Base-by-base conservation (phyloP, 2,113 vertebrate genomes). In the Megaceryle maxima region DNA sequence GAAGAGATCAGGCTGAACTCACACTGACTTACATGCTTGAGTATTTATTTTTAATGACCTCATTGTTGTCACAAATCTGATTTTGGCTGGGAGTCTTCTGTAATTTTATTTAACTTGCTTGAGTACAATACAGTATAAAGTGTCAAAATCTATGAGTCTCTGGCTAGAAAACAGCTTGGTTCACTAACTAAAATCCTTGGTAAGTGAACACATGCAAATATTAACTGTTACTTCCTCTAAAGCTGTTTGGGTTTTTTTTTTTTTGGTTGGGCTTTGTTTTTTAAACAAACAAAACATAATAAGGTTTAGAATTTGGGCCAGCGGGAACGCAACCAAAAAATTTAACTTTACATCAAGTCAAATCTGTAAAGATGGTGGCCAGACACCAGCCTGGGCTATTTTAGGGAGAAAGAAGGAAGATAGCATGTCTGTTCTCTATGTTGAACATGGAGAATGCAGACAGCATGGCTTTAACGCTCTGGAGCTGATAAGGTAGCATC, bases 1-100 rank as follows among this genome's bases (percentile, higher is more conserved):
- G 24, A 59, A 68, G 24, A 10, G 2, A 68, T 9, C 78, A n/a
- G 59, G 31, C 69, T 60, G 44, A 59, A 39, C 17, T 33, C 59
- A 33, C 3, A 0, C n/a, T 2, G 17, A 73, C 64, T 43, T 31
- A 19, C 0, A 29, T 3, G 6, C 13, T 6, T 16, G 13, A 66
- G 50, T 55, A 31, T 39, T 57, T 56, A 15, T 66, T 56, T 77
- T 56, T 41, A 74, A 57, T 18, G 15, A 87, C 10, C 22, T 90
- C 15, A 10, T 2, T 57, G 59, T 15, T 75, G 50, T 11, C 70
- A 73, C 41, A 87, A 12, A 12, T 22, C 69, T 53, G 56, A 8
- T 37, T 68, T 81, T 78, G 85, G 60, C 46, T 64, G 9, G n/a
- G 68, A 84, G n/a, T 50, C 44, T 66, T 31, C 26, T n/a, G 26